Conservation (phyloP, 2,888 invertebrate genomes). For the Drosophila demipolita region DNA sequence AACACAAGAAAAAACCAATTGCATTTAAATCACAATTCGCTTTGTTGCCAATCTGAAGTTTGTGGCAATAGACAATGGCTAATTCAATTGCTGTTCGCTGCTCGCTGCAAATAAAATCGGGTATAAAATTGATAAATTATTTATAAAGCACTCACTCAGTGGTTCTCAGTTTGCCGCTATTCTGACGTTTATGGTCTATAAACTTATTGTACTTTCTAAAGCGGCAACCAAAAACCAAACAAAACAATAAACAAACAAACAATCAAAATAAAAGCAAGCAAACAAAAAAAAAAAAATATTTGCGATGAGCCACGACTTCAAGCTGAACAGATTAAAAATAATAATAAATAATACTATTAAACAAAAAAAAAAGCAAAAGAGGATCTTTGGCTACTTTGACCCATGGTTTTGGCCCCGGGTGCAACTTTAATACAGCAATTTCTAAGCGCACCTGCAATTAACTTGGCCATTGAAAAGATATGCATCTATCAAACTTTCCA, state of each 20-base stretch:
- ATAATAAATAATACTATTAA: background rate
- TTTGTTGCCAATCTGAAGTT: constrained; percentile 37
- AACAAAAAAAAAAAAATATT: background rate
- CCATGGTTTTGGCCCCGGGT: constrained; percentile 35
- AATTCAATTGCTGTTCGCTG: constrained; percentile 68
- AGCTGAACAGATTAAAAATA: constrained; percentile 2
- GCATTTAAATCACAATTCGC: constrained; percentile 54
- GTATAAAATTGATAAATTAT: constrained; percentile 74
- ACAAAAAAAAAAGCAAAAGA: background rate
- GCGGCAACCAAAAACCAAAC: constrained; percentile 15
- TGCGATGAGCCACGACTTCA: constrained; percentile 2
- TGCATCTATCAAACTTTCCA: constrained; percentile 63
- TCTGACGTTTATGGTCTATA: constrained; percentile 72
- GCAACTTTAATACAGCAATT: constrained; percentile 71
- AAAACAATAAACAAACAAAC: constrained; percentile 29
- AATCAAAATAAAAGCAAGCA: constrained; percentile 15
- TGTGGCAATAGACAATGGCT: constrained; percentile 61
- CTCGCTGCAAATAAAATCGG: constrained; percentile 20
- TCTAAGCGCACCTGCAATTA: constrained; percentile 73
- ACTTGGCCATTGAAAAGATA: constrained; percentile 63
- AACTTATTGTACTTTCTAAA: constrained; percentile 70
- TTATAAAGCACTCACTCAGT: constrained; percentile 56
- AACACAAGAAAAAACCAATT: constrained; percentile 59
- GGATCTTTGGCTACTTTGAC: constrained; percentile 33
- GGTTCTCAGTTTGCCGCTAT: constrained; percentile 33